phyloP scores from a whole-genome alignment of 2,797 vertebrate genomes.

The Morus bassanus region DNA sequence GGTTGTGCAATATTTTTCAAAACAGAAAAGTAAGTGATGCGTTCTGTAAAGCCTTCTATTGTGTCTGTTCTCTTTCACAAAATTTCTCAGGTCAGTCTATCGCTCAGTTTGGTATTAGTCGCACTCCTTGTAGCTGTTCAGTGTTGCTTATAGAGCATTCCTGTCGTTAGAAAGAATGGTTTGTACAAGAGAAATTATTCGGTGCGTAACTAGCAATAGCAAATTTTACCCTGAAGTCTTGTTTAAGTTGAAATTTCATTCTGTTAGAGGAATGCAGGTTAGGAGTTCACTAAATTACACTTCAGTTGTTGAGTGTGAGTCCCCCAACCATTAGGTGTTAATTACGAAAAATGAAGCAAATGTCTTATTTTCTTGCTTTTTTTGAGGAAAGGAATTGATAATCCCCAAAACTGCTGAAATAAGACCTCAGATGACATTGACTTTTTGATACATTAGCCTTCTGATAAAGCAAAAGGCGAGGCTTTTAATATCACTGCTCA shows the following conservation, averaged over 20 bases:
- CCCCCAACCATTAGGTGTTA: background rate
- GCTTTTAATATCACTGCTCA: background rate
- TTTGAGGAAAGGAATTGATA: background rate
- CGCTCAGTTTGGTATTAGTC: background rate
- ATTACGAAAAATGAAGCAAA: background rate
- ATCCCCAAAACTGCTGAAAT: background rate
- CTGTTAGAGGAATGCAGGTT: background rate
- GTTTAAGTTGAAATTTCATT: background rate
- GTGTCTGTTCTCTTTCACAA: background rate
- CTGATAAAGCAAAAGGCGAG: background rate
- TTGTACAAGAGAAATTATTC: background rate
- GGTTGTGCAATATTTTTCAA: conserved; percentile 98
- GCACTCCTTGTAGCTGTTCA: background rate
- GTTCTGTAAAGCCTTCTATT: background rate
- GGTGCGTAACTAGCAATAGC: background rate
- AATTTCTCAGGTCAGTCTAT: background rate
- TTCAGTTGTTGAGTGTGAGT: background rate
- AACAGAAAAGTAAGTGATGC: conserved; percentile 88
- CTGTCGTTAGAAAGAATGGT: background rate
- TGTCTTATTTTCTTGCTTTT: background rate
- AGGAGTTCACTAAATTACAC: background rate
- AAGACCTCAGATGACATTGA: background rate
- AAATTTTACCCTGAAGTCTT: background rate
- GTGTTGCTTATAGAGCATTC: background rate
- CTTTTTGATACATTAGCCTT: background rate